These are phyloP conservation scores for Benitochromis conjunctus DNA, from an alignment of 2,113 vertebrate species.

Conservation along the genomic window DNA sequence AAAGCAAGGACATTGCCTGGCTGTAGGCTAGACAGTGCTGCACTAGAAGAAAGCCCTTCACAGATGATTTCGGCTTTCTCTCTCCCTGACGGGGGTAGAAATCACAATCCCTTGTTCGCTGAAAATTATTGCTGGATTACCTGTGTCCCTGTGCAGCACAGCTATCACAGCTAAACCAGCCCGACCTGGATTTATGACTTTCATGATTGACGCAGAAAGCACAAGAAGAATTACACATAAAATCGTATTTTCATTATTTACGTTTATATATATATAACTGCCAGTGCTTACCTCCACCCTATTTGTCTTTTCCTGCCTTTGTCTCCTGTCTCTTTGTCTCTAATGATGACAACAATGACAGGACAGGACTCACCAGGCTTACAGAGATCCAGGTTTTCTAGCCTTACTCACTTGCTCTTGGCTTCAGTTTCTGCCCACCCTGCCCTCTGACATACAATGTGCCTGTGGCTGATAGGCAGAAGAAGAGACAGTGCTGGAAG, in stretches of 20 bases:
- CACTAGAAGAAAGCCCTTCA: conserved; percentile 3
- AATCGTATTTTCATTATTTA: neutral
- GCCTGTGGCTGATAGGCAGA: conserved; percentile 31
- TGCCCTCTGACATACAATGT: conserved; percentile 69
- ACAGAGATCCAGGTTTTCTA: conserved; percentile 29
- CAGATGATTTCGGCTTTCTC: conserved; percentile 39
- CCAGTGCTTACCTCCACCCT: neutral
- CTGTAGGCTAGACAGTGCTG: conserved; percentile 16
- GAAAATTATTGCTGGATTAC: conserved; percentile 62
- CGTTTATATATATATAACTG: neutral
- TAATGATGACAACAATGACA: conserved; percentile 40
- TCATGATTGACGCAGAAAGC: neutral
- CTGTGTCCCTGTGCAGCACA: conserved; percentile 22
- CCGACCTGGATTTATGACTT: conserved; percentile 28
- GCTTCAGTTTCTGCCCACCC: conserved; percentile 50
- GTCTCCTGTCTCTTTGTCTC: conserved; percentile 34
- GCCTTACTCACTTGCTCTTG: conserved; percentile 34
- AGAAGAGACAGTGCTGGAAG: conserved; percentile 24
- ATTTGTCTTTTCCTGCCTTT: conserved; percentile 32
- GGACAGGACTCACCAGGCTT: neutral
- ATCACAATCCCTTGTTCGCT: conserved; percentile 57
- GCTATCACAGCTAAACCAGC: conserved; percentile 28
- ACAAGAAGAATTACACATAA: neutral
- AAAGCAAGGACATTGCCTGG: conserved; percentile 50
- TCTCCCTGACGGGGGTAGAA: conserved; percentile 27